phyloP scores from a whole-genome alignment of 2,797 vertebrate species.

The Lepilemur ruficaudatus region DNA sequence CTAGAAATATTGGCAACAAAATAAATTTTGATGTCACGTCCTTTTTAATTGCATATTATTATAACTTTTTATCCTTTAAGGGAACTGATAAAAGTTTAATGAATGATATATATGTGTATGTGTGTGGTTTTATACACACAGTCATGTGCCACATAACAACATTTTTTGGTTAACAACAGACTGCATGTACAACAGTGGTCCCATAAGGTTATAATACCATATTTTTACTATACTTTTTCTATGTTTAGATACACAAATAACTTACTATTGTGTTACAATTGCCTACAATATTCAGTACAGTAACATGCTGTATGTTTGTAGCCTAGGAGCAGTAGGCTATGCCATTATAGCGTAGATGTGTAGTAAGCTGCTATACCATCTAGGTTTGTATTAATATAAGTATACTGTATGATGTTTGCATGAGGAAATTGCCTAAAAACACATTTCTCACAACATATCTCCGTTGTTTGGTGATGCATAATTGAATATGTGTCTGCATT shows the following conservation, averaged over 20 bases:
- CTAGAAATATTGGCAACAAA: conserved; percentile 8
- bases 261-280: neutral
- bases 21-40: neutral
- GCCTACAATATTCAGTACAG: too few relatives aligned
- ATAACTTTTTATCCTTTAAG: neutral
- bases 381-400: neutral
- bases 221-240: neutral
- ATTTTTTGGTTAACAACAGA: neutral
- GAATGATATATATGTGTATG: neutral
- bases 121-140: neutral
- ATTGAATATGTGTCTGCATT: neutral
- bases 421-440: neutral
- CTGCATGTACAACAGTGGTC: neutral
- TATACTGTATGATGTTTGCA: neutral
- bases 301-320: neutral
- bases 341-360: neutral
- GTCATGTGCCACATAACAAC: neutral
- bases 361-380: neutral
- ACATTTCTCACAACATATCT: neutral
- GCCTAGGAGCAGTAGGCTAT: neutral
- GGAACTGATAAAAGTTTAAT: conserved; percentile 2
- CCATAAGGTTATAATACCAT: neutral
- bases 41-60: conserved; percentile 1
- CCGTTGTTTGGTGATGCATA: too few relatives aligned
- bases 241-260: neutral